phyloP scores from a whole-genome alignment of 1,140 invertebrate genomes.

The Cydia fagiglandana region DNA sequence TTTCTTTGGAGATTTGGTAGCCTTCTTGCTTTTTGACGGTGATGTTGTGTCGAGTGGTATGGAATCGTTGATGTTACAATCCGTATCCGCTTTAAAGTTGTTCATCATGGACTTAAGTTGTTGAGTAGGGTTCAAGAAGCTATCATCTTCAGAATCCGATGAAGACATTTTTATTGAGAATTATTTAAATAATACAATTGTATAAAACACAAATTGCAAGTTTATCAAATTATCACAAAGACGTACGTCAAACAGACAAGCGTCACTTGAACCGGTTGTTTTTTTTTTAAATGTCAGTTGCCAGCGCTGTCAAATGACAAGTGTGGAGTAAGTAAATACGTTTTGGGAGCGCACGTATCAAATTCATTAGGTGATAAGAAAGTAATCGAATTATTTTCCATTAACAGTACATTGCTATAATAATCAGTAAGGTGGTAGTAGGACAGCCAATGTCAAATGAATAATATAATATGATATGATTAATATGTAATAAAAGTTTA shows the following conservation, averaged over 20 bases:
- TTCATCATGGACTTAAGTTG: conserved; percentile 52
- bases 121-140: conserved; percentile 52
- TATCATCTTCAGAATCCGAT: conserved; percentile 64
- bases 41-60: conserved; percentile 8
- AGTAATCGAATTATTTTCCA: neutral
- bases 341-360: neutral
- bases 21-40: neutral
- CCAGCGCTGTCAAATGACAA: neutral
- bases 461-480: no score
- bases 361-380: neutral
- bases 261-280: neutral
- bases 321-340: neutral
- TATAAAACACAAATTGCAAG: conserved; percentile 11
- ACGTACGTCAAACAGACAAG: neutral
- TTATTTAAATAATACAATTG: conserved; percentile 13
- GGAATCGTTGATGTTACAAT: conserved; percentile 1
- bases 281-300: neutral
- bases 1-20: conserved; percentile 18
- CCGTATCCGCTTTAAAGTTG: conserved; percentile 43
- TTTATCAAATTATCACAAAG: conserved; percentile 13
- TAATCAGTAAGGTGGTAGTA: neutral
- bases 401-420: no score
- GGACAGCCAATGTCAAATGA: neutral
- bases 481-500: no score
- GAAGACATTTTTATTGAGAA: conserved; percentile 42